phyloP scores from a whole-genome alignment of 1,140 invertebrate genomes.

The Ladona fulva region DNA sequence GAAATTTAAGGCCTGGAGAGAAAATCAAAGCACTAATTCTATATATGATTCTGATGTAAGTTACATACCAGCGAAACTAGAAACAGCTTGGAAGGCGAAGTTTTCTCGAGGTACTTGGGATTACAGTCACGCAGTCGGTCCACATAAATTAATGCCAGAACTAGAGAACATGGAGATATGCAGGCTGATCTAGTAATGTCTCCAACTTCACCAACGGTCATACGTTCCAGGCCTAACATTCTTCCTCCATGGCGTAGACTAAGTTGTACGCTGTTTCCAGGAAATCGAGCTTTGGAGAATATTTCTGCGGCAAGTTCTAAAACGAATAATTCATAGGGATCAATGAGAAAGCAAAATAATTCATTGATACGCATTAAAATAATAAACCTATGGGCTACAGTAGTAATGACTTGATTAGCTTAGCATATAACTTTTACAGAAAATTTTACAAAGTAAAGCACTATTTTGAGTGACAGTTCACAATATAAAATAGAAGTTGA shows the following conservation, averaged over 20 bases:
- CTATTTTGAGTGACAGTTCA: not conserved
- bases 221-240: constrained; percentile 60
- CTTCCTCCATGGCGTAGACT: constrained; percentile 35
- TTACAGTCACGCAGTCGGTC: constrained; percentile 72
- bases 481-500: not conserved
- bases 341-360: constrained; percentile 21
- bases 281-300: constrained; percentile 52
- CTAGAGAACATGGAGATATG: constrained; percentile 74
- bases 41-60: too few relatives aligned
- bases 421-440: constrained; percentile 1
- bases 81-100: constrained; percentile 82
- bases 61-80: constrained; percentile 75
- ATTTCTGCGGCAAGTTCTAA: constrained; percentile 73
- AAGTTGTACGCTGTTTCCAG: not conserved
- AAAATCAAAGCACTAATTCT: too few relatives aligned
- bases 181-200: constrained; percentile 66
- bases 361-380: constrained; percentile 25
- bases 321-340: constrained; percentile 29
- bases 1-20: too few relatives aligned
- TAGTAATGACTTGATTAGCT: too few relatives aligned
- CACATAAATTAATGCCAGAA: constrained; percentile 76
- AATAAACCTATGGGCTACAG: constrained; percentile 18
- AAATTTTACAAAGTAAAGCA: constrained; percentile 15
- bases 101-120: constrained; percentile 67
- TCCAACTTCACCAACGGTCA: constrained; percentile 70